phyloP scores from a whole-genome alignment of 2,888 invertebrate genomes.

The Tipula helvola region DNA sequence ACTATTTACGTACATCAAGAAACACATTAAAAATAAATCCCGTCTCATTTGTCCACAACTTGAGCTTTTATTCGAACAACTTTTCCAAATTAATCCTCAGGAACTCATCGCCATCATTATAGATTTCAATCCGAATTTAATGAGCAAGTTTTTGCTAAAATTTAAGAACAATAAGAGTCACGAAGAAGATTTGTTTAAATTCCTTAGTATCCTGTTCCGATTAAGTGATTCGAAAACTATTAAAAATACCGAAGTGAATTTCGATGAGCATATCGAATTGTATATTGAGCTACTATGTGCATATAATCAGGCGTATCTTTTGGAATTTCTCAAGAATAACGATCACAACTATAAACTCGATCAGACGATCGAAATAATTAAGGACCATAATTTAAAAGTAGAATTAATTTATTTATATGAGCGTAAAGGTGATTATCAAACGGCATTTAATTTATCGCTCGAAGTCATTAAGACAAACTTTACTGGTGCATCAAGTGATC shows the following conservation, averaged over 20 bases:
- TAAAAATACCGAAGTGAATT: slow-evolving; percentile 19
- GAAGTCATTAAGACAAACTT: slow-evolving; percentile 26
- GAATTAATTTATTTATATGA: slow-evolving; percentile 64
- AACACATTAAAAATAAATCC: slow-evolving; percentile 32
- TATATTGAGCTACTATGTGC: slow-evolving; percentile 52
- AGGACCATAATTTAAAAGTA: slow-evolving; percentile 45
- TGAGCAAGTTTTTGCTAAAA: slow-evolving; percentile 34
- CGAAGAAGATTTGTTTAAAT: slow-evolving; percentile 34
- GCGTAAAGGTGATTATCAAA: slow-evolving; percentile 57
- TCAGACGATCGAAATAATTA: slow-evolving; percentile 49
- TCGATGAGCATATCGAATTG: slow-evolving; percentile 40
- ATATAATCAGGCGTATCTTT: slow-evolving; percentile 40
- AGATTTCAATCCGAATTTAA: slow-evolving; percentile 38
- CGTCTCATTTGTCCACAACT: slow-evolving; percentile 38
- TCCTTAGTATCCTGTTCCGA: slow-evolving; percentile 47
- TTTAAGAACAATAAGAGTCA: slow-evolving; percentile 27
- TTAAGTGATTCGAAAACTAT: slow-evolving; percentile 9
- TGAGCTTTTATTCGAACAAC: slow-evolving; percentile 35
- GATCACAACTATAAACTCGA: slow-evolving; percentile 48
- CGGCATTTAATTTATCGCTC: slow-evolving; percentile 52
- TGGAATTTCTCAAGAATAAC: slow-evolving; percentile 39
- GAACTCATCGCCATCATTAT: slow-evolving; percentile 50
- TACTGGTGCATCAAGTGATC: slow-evolving; percentile 17
- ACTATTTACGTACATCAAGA: slow-evolving; percentile 44
- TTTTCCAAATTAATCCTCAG: slow-evolving; percentile 46